These are phyloP conservation scores for Rhagoletis zephyria DNA, from an alignment of 1,140 invertebrate genomes.

Conservation along the genomic window DNA sequence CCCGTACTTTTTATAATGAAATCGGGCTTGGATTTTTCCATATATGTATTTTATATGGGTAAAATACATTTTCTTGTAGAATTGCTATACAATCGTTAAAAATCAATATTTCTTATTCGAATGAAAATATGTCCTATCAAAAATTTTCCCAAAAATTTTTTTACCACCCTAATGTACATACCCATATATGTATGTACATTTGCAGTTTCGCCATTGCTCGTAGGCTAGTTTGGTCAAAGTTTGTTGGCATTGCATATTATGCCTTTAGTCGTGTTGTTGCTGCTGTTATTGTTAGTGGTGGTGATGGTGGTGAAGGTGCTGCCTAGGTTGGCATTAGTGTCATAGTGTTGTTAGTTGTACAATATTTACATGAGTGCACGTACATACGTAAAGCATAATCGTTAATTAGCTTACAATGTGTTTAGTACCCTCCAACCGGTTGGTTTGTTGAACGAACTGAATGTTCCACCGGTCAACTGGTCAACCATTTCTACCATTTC, in stretches of 20 bases:
- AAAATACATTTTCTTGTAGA: too few species aligned
- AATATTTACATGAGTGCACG: slow-evolving; percentile 36
- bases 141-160: too few species aligned
- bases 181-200: not conserved
- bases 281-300: not conserved
- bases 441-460: not conserved
- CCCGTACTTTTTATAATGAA: too few species aligned
- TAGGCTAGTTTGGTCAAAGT: slow-evolving; percentile 12
- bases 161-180: too few species aligned
- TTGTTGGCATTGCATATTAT: not conserved
- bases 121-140: too few species aligned
- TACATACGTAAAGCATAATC: slow-evolving; percentile 53
- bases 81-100: too few species aligned
- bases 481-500: slow-evolving; percentile 7
- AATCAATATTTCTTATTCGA: too few species aligned
- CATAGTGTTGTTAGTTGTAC: slow-evolving; percentile 33
- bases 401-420: slow-evolving; percentile 55
- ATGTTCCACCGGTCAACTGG: slow-evolving; percentile 22
- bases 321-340: slow-evolving; percentile 8
- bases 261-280: not conserved
- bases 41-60: too few species aligned
- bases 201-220: not conserved
- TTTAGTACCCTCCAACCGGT: slow-evolving; percentile 1
- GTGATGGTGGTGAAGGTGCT: not conserved
- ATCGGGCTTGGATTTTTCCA: too few species aligned